Conservation (phyloP, 2,113 vertebrate genomes). For the Phainopepla nitens region DNA sequence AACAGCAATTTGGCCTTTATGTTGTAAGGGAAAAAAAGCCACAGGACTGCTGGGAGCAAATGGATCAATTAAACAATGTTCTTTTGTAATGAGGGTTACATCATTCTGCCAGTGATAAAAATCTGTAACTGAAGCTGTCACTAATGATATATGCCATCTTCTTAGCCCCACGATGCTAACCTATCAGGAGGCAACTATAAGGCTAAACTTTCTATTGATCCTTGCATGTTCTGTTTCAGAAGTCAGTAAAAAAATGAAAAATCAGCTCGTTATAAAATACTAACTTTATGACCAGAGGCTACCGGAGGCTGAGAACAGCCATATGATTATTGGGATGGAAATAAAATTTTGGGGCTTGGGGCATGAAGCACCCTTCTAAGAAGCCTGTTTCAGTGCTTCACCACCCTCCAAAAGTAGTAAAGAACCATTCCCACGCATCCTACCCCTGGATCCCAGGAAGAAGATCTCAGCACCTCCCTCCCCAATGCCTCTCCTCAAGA, state of each 20-base stretch:
- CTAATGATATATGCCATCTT: neutral
- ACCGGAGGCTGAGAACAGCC: neutral
- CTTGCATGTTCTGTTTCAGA: neutral
- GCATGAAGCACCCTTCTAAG: neutral
- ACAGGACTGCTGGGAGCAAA: neutral
- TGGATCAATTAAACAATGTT: slow-evolving; percentile 45
- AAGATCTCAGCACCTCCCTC: neutral
- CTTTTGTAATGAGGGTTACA: slow-evolving; percentile 33
- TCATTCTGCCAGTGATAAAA: slow-evolving; percentile 15
- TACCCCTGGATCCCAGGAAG: neutral
- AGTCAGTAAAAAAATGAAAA: neutral
- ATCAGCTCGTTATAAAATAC: neutral
- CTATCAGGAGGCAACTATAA: neutral
- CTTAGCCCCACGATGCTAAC: neutral
- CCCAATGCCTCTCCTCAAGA: neutral
- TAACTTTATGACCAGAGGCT: neutral
- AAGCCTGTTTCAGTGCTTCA: neutral
- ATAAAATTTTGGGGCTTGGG: neutral
- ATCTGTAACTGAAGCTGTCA: neutral
- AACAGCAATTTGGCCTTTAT: slow-evolving; percentile 9
- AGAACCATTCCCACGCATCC: neutral
- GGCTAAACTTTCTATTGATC: neutral
- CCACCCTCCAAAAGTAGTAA: neutral
- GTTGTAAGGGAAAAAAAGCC: neutral
- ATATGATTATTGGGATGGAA: neutral